Percentiles rank a stretch among this genome's conserved stretches.
phyloP scores from a whole-genome alignment of 1,140 invertebrate genomes.

The Diabrotica virgifera region DNA sequence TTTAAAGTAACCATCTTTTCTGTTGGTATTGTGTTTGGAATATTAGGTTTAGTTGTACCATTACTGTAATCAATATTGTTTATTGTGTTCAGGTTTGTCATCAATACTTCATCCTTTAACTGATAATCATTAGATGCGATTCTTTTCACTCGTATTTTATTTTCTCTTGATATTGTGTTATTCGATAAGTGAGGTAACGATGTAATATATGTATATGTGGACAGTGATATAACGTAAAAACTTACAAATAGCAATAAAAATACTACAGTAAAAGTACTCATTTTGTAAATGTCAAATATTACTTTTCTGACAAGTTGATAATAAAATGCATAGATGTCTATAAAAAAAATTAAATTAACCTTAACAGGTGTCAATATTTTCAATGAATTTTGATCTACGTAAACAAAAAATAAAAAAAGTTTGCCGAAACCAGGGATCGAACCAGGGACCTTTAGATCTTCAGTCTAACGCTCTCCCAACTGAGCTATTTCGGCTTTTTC shows the following conservation, averaged over 20 bases:
- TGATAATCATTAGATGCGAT: not conserved
- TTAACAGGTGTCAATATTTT: too few species aligned
- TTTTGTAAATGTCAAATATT: not conserved
- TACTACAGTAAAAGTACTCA: not conserved
- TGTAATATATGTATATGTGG: not conserved
- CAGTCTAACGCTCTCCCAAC: conserved; percentile 79
- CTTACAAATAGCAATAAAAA: conserved; percentile 6
- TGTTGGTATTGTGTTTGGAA: not conserved
- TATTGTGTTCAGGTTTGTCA: too few species aligned
- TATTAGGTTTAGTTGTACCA: too few species aligned
- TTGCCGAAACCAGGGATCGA: conserved; percentile 73
- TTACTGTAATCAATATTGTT: too few species aligned
- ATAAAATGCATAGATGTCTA: too few species aligned
- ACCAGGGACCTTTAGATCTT: conserved; percentile 78
- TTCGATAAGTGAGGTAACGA: not conserved
- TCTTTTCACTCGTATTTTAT: not conserved
- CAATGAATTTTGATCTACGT: too few species aligned
- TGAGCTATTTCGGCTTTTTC: conserved; percentile 68
- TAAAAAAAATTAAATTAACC: too few species aligned
- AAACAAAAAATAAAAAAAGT: not conserved
- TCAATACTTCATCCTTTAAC: too few species aligned
- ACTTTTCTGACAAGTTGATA: too few species aligned
- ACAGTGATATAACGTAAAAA: conserved; percentile 6
- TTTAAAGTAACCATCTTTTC: conserved; percentile 6
- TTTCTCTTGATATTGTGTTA: not conserved